phyloP scores from a whole-genome alignment of 2,113 vertebrate genomes.

The Hypanus sabinus region DNA sequence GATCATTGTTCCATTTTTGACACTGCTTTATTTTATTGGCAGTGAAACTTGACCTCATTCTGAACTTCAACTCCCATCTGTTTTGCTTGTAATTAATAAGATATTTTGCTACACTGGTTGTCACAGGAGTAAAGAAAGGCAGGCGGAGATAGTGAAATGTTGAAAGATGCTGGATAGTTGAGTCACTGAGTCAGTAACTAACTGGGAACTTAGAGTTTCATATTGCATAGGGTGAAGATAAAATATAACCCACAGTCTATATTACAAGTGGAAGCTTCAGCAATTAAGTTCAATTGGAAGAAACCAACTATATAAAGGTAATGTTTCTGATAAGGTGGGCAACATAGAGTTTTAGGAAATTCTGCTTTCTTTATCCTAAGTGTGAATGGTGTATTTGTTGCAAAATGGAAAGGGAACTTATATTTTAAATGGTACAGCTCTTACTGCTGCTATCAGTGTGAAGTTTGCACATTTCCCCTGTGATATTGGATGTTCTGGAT shows the following conservation, averaged over 20 bases:
- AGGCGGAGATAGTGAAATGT: background rate
- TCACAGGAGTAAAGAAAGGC: background rate
- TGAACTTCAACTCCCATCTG: background rate
- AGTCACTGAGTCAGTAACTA: background rate
- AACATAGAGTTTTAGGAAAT: background rate
- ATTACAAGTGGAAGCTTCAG: background rate
- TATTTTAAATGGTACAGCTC: no score
- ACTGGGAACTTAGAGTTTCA: background rate
- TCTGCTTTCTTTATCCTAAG: background rate
- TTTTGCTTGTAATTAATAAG: background rate
- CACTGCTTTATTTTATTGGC: background rate
- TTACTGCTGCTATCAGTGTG: no score
- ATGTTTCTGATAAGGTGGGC: background rate
- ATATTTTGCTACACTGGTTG: background rate
- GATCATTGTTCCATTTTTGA: conserved; percentile 7
- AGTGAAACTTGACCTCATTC: conserved; percentile 6
- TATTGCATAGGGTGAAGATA: background rate
- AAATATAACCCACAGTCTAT: background rate
- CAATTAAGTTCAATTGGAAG: background rate
- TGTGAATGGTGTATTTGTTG: background rate
- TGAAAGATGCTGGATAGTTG: background rate
- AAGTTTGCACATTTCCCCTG: no score
- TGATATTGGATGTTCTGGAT: no score
- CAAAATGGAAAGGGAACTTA: background rate
- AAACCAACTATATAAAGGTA: conserved; percentile 6